Conservation (phyloP, 2,797 vertebrate genomes). For the Chelidonichthys spinosus region DNA sequence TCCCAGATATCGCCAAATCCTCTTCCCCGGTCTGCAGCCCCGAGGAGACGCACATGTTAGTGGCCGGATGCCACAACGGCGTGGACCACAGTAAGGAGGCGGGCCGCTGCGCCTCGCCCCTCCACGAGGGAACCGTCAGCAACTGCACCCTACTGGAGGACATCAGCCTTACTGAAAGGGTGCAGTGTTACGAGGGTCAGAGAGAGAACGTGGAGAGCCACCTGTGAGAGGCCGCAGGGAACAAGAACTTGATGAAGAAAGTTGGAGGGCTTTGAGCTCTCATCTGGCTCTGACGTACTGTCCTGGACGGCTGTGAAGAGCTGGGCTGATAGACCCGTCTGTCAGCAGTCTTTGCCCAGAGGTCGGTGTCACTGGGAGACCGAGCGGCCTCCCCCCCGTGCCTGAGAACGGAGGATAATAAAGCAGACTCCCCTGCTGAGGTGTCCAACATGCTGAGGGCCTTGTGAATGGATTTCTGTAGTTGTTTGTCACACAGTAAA, state of each 20-base stretch:
- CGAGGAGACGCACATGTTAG: constrained; percentile 86
- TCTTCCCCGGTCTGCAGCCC: constrained; percentile 62
- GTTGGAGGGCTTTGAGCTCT: constrained; percentile 28
- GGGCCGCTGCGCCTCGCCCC: constrained; percentile 48
- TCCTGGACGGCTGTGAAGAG: constrained; percentile 42
- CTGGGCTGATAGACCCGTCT: constrained; percentile 37
- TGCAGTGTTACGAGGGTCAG: constrained; percentile 73
- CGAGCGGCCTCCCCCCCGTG: constrained; percentile 34
- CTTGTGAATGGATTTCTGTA: constrained; percentile 42
- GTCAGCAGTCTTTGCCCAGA: constrained; percentile 31
- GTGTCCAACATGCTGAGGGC: constrained; percentile 35
- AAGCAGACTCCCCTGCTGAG: constrained; percentile 26
- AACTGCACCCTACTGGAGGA: constrained; percentile 75
- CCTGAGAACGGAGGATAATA: constrained; percentile 34
- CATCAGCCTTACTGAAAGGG: constrained; percentile 70
- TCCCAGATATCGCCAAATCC: constrained; percentile 72
- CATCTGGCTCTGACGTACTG: constrained; percentile 20
- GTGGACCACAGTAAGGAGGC: constrained; percentile 46
- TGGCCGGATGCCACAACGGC: constrained; percentile 79
- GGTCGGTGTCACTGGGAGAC: constrained; percentile 33
- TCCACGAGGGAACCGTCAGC: constrained; percentile 57
- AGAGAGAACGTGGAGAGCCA: constrained; percentile 81
- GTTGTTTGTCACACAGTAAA: constrained; percentile 31
- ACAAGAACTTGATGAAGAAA: constrained; percentile 8
- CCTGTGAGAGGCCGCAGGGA: constrained; percentile 72